phyloP scores from a whole-genome alignment of 2,797 vertebrate genomes.

The Babyrousa celebensis region DNA sequence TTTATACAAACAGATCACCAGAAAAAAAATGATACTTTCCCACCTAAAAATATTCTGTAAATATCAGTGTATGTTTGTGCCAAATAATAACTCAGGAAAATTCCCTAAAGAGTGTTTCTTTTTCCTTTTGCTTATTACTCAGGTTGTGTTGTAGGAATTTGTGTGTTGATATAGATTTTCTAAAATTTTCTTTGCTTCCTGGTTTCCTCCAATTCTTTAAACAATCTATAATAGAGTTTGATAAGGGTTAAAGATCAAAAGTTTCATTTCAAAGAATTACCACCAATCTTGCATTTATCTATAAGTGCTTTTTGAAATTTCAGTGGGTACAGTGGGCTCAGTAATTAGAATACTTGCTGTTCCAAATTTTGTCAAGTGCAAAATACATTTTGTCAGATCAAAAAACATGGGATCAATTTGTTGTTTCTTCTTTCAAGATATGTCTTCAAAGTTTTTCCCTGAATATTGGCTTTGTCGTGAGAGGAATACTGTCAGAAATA shows the following conservation, averaged over 20 bases:
- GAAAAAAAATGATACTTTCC: background rate
- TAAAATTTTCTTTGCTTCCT: background rate
- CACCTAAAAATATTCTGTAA: background rate
- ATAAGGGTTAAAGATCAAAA: background rate
- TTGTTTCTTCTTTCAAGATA: background rate
- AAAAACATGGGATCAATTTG: background rate
- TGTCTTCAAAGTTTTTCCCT: background rate
- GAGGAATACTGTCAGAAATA: background rate
- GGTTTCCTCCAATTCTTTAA: background rate
- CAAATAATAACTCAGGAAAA: background rate
- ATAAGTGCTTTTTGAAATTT: background rate
- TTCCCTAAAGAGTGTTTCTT: background rate
- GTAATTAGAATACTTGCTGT: background rate
- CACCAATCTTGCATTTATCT: background rate
- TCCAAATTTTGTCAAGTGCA: background rate
- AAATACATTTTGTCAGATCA: background rate
- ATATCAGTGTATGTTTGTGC: background rate
- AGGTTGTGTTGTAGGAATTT: background rate
- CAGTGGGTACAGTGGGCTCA: background rate
- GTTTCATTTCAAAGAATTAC: slow-evolving; percentile 29
- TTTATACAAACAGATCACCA: background rate
- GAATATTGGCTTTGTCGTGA: background rate
- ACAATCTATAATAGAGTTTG: background rate
- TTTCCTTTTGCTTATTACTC: slow-evolving; percentile 43
- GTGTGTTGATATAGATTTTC: background rate